Evolutionary conservation across 2,113 vertebrate genomes (phyloP).

Genomic region (Pteronura brasiliensis): DNA sequence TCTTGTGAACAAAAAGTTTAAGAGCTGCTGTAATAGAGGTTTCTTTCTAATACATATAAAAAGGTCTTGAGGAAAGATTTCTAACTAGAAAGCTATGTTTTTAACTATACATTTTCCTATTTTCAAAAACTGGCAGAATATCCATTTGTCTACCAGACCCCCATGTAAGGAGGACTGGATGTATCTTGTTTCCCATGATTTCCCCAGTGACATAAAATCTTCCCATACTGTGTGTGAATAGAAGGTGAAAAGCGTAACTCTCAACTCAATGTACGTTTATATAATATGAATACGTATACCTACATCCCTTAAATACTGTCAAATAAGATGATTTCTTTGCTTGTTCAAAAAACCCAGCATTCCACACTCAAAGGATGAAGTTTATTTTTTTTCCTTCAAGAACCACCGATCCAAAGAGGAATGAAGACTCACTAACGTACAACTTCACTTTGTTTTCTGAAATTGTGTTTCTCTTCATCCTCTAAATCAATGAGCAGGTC

Average conservation of each 20-base stretch:
- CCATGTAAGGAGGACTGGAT: not conserved
- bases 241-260: not conserved
- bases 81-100: not conserved
- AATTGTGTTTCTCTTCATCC: not conserved
- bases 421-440: not conserved
- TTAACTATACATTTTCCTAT: not conserved
- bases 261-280: not conserved
- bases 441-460: constrained; percentile 31
- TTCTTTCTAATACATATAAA: not conserved
- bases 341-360: not conserved
- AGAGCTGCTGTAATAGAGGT: not conserved
- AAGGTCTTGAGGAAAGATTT: not conserved
- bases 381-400: not conserved
- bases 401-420: not conserved
- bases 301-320: not conserved
- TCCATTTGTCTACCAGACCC: not conserved
- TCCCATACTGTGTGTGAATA: not conserved
- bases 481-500: not conserved
- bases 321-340: not conserved
- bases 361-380: not conserved
- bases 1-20: not conserved
- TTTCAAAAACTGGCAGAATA: not conserved
- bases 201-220: not conserved
- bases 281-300: not conserved
- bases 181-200: not conserved